Percentiles rank a stretch among this genome's conserved stretches.
Conservation (phyloP, 2,888 invertebrate genomes). For the Andrena camellia region DNA sequence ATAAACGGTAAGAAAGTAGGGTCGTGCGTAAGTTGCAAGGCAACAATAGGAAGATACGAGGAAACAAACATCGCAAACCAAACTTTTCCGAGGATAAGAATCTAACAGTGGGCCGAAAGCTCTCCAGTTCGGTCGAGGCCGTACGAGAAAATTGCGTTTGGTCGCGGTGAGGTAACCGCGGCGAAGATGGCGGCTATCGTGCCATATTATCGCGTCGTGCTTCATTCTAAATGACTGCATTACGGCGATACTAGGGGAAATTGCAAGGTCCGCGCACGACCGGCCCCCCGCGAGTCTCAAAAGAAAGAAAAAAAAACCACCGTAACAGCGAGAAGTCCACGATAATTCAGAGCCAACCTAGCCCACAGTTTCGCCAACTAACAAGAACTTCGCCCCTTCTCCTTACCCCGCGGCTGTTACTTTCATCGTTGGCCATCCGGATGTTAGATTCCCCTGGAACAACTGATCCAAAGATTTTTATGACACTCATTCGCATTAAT, state of each 20-base stretch:
- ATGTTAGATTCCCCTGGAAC: slow-evolving; percentile 16
- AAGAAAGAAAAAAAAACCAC: slow-evolving; percentile 21
- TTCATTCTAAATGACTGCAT: slow-evolving; percentile 69
- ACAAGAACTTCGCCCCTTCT: neutral
- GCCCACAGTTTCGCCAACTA: neutral
- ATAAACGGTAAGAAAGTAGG: slow-evolving; percentile 37
- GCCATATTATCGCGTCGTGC: slow-evolving; percentile 67
- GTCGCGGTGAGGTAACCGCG: slow-evolving; percentile 15
- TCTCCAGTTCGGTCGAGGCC: slow-evolving; percentile 13
- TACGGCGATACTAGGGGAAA: slow-evolving; percentile 52
- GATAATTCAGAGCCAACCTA: slow-evolving; percentile 53
- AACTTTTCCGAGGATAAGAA: slow-evolving; percentile 61
- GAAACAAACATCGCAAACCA: slow-evolving; percentile 43
- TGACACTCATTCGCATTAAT: slow-evolving; percentile 35
- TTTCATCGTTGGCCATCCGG: slow-evolving; percentile 4
- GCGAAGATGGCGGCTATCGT: slow-evolving; percentile 60
- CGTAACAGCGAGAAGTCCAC: slow-evolving; percentile 43
- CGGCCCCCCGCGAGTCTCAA: neutral
- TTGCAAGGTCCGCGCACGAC: slow-evolving; percentile 15
- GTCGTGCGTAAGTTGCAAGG: slow-evolving; percentile 6
- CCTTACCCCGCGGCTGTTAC: neutral
- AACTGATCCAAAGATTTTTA: slow-evolving; percentile 62
- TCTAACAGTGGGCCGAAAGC: slow-evolving; percentile 50
- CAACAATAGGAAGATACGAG: slow-evolving; percentile 52
- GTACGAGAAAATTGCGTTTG: slow-evolving; percentile 50